Base-by-base conservation (phyloP, 1,140 invertebrate species). In the Heliconius melpomene region DNA sequence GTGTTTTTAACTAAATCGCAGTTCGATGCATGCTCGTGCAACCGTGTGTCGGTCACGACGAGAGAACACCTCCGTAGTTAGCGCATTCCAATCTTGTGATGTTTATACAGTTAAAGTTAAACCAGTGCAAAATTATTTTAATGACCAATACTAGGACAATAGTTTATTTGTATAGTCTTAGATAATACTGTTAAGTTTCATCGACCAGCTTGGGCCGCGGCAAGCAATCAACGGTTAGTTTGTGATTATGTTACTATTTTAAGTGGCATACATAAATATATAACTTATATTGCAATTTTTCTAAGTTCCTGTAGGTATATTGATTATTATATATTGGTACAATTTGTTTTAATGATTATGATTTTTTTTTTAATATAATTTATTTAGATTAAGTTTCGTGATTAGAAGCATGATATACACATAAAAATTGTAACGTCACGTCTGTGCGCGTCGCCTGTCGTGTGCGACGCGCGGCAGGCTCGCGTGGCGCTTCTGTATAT, bases 241-340 rank as follows among this genome's bases (percentile, higher is more conserved):
- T 90, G 85, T 91, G 86, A 89, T 88, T 90, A 87, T 86, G 88
- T 86, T 86, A 87, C 84, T 89, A 86, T 89, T 84, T 93, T 93
- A 94, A 93, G 93, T 94, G 93, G 92, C 93, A 93, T 94, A 94
- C 86, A 90, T 94, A 94, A 92, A 91, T 93, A 93, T 94, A 93
- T 90, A 93, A 93, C 91, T 93, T 93, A 91, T 89, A 93, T 91
- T 93, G 93, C 93, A 94, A 94, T 93, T 94, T 93, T 94, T 90
- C 91, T 94, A 93, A 93, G 93, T 94, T 94, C 93, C 92, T 94
- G 93, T 94, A 94, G 92, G 88, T 90, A 86, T 94, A 93, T 93
- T 92, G 88, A 94, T 93, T 91, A 94, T 91, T 93, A 91, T 93
- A 93, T 92, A 91, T 93, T 89, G 89, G 91, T 93, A 94, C 90